These are phyloP conservation scores for Agrypnus murinus DNA, from an alignment of 2,888 invertebrate species.

Conservation along the genomic window DNA sequence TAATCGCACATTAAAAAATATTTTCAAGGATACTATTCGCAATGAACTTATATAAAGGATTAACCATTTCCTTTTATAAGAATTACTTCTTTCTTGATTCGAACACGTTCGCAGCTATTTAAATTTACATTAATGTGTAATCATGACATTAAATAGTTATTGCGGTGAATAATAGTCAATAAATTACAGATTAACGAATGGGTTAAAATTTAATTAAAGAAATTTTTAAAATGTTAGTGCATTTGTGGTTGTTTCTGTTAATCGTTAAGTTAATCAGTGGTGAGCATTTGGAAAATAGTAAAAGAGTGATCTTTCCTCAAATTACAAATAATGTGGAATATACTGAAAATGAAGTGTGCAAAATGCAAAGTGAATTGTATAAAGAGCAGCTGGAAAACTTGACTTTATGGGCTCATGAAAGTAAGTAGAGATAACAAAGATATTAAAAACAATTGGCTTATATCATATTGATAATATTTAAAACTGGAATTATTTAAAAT, in stretches of 20 bases:
- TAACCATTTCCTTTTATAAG: background rate
- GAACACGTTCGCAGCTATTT: too few relatives aligned
- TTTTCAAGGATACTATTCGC: conserved; percentile 23
- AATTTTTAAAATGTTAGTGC: conserved; percentile 9
- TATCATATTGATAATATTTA: too few relatives aligned
- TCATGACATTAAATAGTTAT: too few relatives aligned
- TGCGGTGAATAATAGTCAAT: too few relatives aligned
- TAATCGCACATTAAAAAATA: background rate
- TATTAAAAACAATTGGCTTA: too few relatives aligned
- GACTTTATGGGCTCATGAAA: conserved; percentile 76
- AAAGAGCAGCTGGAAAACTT: conserved; percentile 71
- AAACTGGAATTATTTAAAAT: too few relatives aligned
- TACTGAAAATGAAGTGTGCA: conserved; percentile 60
- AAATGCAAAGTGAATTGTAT: conserved; percentile 61
- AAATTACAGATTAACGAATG: too few relatives aligned
- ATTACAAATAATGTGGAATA: conserved; percentile 59
- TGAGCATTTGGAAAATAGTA: background rate
- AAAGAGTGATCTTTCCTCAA: conserved; percentile 57
- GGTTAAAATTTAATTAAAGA: too few relatives aligned
- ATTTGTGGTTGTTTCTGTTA: background rate
- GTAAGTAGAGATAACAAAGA: too few relatives aligned
- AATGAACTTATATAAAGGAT: conserved; percentile 15
- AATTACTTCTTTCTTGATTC: background rate
- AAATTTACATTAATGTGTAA: too few relatives aligned
- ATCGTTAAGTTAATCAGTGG: background rate